Base-by-base conservation (phyloP, 2,888 invertebrate species). In the Polyommatus iphigenia region DNA sequence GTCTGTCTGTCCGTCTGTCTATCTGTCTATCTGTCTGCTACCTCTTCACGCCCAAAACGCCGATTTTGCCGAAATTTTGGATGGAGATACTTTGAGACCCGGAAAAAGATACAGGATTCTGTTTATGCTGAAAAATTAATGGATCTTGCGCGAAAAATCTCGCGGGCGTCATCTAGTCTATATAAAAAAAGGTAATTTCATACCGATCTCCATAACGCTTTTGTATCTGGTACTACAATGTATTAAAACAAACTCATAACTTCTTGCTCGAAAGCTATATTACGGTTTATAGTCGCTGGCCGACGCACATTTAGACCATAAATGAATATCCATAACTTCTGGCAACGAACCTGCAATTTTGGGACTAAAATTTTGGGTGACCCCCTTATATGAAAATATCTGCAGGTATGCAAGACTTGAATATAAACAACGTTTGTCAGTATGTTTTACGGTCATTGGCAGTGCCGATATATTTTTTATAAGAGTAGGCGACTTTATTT, bases 251-350 rank as follows among this genome's bases (percentile, higher is more conserved):
- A 41, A 46, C 73, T 73, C 46, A 46, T 73, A 73, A 73, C 20
- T 73, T 46, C 41, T 46, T 41, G 46, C 46, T 46, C 41, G 73
- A 24, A 72, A 46, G 46, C 24, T 24, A 13, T 41, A 73, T 73
- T 41, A 73, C 73, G 24, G 20, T 46, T 73, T 73, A 73, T 20
- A 15, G 24, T 20, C 15, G 41, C 18, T 36, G 36, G 36, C 41
- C 73, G 13, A 72, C 72, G 46, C 46, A 15, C 24, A 73, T 72
- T 72, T 73, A 73, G 73, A 41, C n/a, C 20, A 41, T 36, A 73
- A 41, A 46, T 73, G 46, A 46, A 73, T 73, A 73, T 73, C 46
- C 73, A 73, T 73, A 73, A 73, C 73, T 73, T 73, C 41, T 73
- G 73, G 73, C 24, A 46, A 5, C 41, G n/a, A 46, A 73, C 20